Percentiles rank a stretch among this genome's conserved stretches.
Conservation (phyloP, 2,888 invertebrate genomes). For the Phengaris alcon region DNA sequence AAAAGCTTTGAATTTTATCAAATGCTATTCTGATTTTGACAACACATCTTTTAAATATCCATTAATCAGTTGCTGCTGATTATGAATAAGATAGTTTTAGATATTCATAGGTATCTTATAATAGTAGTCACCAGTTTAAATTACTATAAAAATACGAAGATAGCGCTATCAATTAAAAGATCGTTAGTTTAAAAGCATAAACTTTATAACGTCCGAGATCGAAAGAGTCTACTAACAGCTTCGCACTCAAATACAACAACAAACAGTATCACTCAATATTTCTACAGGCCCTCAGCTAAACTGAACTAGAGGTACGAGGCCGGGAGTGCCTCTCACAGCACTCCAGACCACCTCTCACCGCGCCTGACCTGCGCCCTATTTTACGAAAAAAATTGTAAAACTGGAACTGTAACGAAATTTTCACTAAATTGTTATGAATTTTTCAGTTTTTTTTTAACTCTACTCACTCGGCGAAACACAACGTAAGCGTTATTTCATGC, state of each 20-base stretch:
- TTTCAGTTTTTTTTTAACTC: too few relatives aligned
- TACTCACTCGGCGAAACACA: too few relatives aligned
- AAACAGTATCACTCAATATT: conserved; percentile 24
- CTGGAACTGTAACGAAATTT: not conserved
- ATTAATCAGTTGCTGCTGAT: not conserved
- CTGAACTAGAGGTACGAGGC: not conserved
- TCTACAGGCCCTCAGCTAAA: not conserved
- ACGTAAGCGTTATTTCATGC: too few relatives aligned
- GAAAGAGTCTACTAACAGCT: not conserved
- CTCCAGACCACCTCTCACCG: conserved; percentile 6
- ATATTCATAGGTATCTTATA: too few relatives aligned
- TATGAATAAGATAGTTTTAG: too few relatives aligned
- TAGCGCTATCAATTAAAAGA: not conserved
- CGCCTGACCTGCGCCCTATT: conserved; percentile 21
- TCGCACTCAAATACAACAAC: conserved; percentile 9
- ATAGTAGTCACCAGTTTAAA: too few relatives aligned
- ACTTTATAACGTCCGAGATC: not conserved
- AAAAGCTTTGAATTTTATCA: conserved; percentile 8
- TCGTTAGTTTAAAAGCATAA: not conserved
- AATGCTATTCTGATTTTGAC: not conserved
- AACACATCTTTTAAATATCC: not conserved
- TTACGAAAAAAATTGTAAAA: not conserved
- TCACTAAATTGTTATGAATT: not conserved
- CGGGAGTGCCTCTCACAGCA: conserved; percentile 12
- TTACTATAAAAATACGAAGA: too few relatives aligned